Evolutionary conservation across 2,113 vertebrate genomes (phyloP).

Genomic region (Camelus bactrianus): DNA sequence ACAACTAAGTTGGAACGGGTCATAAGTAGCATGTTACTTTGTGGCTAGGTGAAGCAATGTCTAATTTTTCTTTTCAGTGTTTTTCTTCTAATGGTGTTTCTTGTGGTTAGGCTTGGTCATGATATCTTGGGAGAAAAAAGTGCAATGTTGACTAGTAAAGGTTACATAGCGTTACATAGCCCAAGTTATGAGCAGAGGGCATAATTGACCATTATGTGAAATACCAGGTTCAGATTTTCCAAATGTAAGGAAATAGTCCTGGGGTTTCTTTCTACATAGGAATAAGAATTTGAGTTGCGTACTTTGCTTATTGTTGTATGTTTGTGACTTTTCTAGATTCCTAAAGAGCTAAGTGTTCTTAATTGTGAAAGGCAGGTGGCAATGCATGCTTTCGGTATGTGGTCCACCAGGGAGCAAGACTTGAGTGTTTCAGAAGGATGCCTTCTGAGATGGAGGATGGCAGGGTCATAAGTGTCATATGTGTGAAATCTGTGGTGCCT

Average conservation of each 20-base stretch:
- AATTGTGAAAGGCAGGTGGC: conserved; percentile 52
- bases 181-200: background rate
- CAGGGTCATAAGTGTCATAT: background rate
- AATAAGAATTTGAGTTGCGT: background rate
- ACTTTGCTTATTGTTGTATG: background rate
- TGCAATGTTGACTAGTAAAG: background rate
- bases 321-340: background rate
- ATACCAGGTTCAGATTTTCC: background rate
- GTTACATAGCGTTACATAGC: background rate
- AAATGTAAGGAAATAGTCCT: background rate
- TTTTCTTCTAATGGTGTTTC: background rate
- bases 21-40: background rate
- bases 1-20: conserved; percentile 52
- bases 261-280: background rate
- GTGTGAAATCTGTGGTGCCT: background rate
- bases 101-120: background rate
- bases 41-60: background rate
- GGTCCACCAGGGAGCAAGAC: background rate
- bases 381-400: background rate
- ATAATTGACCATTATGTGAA: background rate
- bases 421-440: background rate
- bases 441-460: background rate
- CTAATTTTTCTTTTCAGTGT: background rate
- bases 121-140: background rate
- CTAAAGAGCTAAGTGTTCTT: background rate